A percentile compares a stretch with the other conserved stretches of the same genome.
Evolutionary conservation across 2,113 vertebrate genomes (phyloP).

Genomic region (Chascanopsetta lugubris): DNA sequence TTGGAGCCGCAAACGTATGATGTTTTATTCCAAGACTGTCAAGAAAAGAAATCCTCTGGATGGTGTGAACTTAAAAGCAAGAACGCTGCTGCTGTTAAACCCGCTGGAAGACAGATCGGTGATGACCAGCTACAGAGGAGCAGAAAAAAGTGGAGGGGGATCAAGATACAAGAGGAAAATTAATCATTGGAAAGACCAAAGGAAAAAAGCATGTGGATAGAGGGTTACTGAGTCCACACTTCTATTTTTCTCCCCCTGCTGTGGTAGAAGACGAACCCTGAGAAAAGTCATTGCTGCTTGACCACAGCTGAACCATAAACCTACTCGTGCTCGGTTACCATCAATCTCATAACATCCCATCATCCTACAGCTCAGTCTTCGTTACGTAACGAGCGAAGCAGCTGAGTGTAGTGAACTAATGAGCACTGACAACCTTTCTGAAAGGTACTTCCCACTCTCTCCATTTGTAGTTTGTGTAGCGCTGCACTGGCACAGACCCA

Average conservation of each 20-base stretch:
- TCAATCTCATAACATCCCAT: conserved; percentile 43
- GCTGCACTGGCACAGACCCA: conserved; percentile 5
- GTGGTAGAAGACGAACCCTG: conserved; percentile 24
- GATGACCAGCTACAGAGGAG: conserved; percentile 15
- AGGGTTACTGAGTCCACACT: conserved; percentile 37
- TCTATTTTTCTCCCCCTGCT: conserved; percentile 19
- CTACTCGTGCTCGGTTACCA: conserved; percentile 35
- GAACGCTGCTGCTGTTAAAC: conserved; percentile 13
- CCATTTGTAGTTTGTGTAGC: conserved; percentile 13
- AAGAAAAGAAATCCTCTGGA: conserved; percentile 10
- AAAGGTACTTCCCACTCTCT: conserved; percentile 31
- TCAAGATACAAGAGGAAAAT: conserved; percentile 5
- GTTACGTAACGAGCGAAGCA: conserved; percentile 46
- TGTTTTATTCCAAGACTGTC: conserved; percentile 28
- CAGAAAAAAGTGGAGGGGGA: background rate
- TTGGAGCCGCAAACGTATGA: conserved; percentile 7
- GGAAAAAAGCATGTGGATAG: conserved; percentile 1
- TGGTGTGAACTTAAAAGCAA: conserved; percentile 21
- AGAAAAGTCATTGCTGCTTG: conserved; percentile 30
- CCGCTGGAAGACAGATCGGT: conserved; percentile 15
- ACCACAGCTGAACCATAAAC: conserved; percentile 42
- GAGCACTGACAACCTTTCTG: conserved; percentile 43
- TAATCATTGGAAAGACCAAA: conserved; percentile 1
- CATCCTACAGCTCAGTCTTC: conserved; percentile 42
- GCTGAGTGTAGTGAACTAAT: conserved; percentile 48